These are phyloP conservation scores for Charanyca ferruginea DNA, from an alignment of 2,888 invertebrate genomes.

Conservation along the genomic window DNA sequence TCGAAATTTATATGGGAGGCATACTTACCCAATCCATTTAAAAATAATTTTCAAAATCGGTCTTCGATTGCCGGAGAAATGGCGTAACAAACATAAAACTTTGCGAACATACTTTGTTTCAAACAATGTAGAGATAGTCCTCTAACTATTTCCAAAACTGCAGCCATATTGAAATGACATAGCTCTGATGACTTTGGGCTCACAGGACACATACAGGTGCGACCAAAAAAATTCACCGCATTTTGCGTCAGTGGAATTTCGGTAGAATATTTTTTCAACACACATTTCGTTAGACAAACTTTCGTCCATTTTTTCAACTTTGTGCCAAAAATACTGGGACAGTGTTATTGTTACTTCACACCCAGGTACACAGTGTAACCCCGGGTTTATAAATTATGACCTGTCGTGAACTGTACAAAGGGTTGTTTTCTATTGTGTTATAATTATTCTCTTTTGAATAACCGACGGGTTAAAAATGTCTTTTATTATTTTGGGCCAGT, in stretches of 20 bases:
- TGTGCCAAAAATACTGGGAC: constrained; percentile 21
- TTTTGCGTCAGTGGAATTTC: neutral
- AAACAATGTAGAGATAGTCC: too few relatives aligned
- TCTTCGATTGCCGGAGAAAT: too few relatives aligned
- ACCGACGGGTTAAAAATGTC: constrained; percentile 7
- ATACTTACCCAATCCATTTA: too few relatives aligned
- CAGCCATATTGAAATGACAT: neutral
- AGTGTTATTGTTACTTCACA: constrained; percentile 14
- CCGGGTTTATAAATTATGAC: constrained; percentile 38
- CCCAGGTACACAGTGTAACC: constrained; percentile 27
- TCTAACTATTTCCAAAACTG: neutral
- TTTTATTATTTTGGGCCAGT: too few relatives aligned
- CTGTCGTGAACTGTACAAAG: constrained; percentile 26
- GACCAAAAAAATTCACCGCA: neutral
- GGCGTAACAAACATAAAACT: too few relatives aligned
- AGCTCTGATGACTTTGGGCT: neutral
- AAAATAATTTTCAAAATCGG: too few relatives aligned
- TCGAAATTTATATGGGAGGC: too few relatives aligned
- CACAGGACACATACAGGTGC: too few relatives aligned
- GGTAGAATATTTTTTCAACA: neutral
- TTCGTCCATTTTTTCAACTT: constrained; percentile 3
- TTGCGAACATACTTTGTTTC: too few relatives aligned
- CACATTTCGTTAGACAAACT: constrained; percentile 4
- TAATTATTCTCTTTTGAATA: neutral
- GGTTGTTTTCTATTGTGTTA: constrained; percentile 14